Percentiles rank a stretch among this genome's conserved stretches.
Conservation (phyloP, 2,888 invertebrate species). For the Nymphalis urticae region DNA sequence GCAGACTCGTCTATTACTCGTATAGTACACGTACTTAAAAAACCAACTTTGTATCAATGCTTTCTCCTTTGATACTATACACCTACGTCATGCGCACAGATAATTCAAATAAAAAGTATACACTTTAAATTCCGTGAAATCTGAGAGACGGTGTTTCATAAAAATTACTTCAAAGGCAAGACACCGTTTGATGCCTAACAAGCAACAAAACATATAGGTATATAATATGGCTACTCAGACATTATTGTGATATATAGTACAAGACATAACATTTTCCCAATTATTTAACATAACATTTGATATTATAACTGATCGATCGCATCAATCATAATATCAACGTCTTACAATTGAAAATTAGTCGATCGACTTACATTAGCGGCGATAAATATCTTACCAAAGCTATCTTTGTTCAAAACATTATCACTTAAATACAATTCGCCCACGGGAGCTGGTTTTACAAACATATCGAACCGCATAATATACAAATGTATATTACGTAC, state of each 20-base stretch:
- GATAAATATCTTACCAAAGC: background rate
- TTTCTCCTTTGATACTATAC: background rate
- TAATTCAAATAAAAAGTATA: background rate
- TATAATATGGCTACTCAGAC: background rate
- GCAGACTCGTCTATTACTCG: conserved; percentile 4
- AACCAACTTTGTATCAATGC: background rate
- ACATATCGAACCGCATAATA: too few relatives aligned
- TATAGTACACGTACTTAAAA: conserved; percentile 15
- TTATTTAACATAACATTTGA: background rate
- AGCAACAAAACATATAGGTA: background rate
- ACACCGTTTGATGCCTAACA: conserved; percentile 1
- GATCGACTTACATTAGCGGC: background rate
- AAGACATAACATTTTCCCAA: too few relatives aligned
- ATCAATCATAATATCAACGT: background rate
- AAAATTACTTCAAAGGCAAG: background rate
- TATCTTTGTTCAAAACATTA: background rate
- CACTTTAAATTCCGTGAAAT: background rate
- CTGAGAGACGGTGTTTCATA: background rate
- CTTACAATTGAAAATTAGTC: background rate
- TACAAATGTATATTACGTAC: too few relatives aligned
- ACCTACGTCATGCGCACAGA: background rate
- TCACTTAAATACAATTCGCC: background rate
- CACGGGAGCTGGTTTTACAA: background rate
- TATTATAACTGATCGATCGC: background rate
- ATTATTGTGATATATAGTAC: background rate